Evolutionary conservation across 2,797 vertebrate species (phyloP).

Genomic region (Gouania willdenowi): DNA sequence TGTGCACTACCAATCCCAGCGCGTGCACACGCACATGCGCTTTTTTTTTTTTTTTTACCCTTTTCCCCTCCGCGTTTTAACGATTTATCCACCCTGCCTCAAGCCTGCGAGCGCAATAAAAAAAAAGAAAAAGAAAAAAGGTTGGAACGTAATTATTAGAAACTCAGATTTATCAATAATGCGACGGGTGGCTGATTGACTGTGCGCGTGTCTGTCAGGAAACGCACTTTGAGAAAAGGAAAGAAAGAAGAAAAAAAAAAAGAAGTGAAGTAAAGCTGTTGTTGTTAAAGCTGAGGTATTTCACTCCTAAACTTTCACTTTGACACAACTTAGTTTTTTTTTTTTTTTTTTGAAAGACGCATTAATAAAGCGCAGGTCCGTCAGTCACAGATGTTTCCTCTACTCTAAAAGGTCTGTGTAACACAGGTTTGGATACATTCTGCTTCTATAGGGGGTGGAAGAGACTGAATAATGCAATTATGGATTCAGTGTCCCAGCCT

Average conservation of each 20-base stretch:
- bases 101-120: conserved; percentile 83
- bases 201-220: too few species aligned
- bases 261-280: too few species aligned
- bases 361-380: conserved; percentile 2
- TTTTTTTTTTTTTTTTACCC: background rate
- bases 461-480: conserved; percentile 93
- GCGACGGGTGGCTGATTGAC: too few species aligned
- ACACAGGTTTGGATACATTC: conserved; percentile 79
- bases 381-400: too few species aligned
- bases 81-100: conserved; percentile 89
- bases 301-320: conserved; percentile 82
- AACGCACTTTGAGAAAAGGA: too few species aligned
- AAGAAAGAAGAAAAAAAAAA: too few species aligned
- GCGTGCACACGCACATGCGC: conserved; percentile 54
- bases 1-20: conserved; percentile 88
- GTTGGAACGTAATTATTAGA: conserved; percentile 85
- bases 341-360: conserved; percentile 36
- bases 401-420: conserved; percentile 73
- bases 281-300: conserved; percentile 62
- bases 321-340: conserved; percentile 85
- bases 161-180: conserved; percentile 91
- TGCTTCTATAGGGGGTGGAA: conserved; percentile 79
- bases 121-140: too few species aligned
- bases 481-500: conserved; percentile 92
- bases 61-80: conserved; percentile 69